These are phyloP conservation scores for Liolophura sinensis DNA, from an alignment of 1,140 invertebrate species.

Conservation along the genomic window DNA sequence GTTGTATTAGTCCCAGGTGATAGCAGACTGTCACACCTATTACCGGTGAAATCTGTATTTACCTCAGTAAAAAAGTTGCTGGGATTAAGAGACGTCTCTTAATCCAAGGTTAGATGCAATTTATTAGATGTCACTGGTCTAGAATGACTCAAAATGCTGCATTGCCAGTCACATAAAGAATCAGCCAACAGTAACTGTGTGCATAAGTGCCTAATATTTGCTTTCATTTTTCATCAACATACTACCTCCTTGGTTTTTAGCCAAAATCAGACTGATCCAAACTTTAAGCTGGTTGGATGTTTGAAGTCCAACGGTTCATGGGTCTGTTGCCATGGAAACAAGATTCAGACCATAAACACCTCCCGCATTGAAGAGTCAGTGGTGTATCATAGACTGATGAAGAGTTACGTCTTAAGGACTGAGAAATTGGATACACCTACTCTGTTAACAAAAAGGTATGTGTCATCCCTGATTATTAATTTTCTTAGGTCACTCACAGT, in stretches of 20 bases:
- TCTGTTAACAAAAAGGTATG: conserved; percentile 17
- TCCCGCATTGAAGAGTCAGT: conserved; percentile 29
- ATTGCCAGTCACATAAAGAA: no score
- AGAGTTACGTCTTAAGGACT: conserved; percentile 18
- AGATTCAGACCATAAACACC: conserved; percentile 25
- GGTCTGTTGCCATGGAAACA: conserved; percentile 26
- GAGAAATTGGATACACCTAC: conserved; percentile 21
- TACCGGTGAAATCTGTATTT: no score
- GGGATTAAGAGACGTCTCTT: no score
- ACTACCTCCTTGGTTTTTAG: conserved; percentile 1
- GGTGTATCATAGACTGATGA: conserved; percentile 25
- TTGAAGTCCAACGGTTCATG: conserved; percentile 28
- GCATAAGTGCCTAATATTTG: conserved; percentile 1
- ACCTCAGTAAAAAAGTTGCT: no score
- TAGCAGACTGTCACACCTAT: no score
- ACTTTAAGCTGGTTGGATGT: conserved; percentile 18
- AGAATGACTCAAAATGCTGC: no score
- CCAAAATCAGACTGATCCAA: conserved; percentile 4
- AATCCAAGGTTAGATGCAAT: no score
- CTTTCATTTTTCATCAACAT: not conserved
- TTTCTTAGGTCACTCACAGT: no score
- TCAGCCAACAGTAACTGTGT: not conserved
- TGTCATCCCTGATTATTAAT: no score
- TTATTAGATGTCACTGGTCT: no score
- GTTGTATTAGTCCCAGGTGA: no score